A percentile compares a stretch with the other conserved stretches of the same genome.
Evolutionary conservation across 2,888 invertebrate genomes (phyloP).

Genomic region (Synanthedon vespiformis): DNA sequence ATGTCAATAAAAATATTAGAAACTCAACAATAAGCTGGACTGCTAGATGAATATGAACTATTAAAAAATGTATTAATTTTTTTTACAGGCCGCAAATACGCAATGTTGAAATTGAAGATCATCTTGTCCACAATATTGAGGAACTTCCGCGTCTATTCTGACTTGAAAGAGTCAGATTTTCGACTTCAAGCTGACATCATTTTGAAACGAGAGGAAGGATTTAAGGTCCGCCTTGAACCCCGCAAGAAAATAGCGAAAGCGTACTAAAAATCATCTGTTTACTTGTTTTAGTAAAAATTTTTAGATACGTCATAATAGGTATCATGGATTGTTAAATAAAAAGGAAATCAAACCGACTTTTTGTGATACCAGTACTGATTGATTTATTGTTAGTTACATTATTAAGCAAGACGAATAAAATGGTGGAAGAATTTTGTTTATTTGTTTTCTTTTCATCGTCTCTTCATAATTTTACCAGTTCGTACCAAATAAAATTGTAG

Average conservation of each 20-base stretch:
- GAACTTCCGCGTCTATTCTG: slow-evolving; percentile 78
- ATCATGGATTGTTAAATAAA: background rate
- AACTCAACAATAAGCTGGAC: too few species aligned
- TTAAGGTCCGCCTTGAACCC: slow-evolving; percentile 77
- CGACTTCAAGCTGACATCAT: slow-evolving; percentile 82
- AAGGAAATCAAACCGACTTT: background rate
- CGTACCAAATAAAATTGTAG: too few species aligned
- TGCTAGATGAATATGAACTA: background rate
- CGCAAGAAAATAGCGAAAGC: slow-evolving; percentile 65
- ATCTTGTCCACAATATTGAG: slow-evolving; percentile 80
- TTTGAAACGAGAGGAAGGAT: slow-evolving; percentile 81
- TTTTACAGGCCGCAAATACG: slow-evolving; percentile 78
- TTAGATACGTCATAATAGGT: background rate
- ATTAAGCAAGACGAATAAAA: slow-evolving; percentile 22
- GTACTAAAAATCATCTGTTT: slow-evolving; percentile 14
- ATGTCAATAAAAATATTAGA: too few species aligned
- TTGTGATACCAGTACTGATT: slow-evolving; percentile 41
- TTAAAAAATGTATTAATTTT: background rate
- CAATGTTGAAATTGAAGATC: slow-evolving; percentile 83
- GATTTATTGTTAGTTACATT: slow-evolving; percentile 31
- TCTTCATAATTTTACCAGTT: too few species aligned
- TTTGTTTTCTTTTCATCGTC: slow-evolving; percentile 1
- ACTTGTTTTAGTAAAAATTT: slow-evolving; percentile 8
- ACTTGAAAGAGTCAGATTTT: slow-evolving; percentile 77
- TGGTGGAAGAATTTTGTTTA: slow-evolving; percentile 2